Conservation (phyloP, 1,140 invertebrate species). For the Drosophila oshimai region DNA sequence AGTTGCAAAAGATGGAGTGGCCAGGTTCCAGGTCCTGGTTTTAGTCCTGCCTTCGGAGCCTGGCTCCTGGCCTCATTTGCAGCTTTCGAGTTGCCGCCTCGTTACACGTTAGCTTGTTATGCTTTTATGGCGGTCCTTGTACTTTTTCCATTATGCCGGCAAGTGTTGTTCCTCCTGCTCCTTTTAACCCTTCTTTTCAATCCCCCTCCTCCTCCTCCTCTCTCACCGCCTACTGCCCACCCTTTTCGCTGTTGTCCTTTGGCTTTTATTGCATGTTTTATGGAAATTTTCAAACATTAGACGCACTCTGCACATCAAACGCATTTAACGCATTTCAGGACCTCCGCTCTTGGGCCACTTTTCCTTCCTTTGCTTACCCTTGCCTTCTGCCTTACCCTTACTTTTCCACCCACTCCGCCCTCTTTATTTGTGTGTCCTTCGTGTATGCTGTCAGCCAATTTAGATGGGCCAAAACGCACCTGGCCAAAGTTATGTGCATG, state of each 20-base stretch:
- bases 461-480: constrained; percentile 49
- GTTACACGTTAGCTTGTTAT: constrained; percentile 74
- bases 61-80: constrained; percentile 57
- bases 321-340: constrained; percentile 64
- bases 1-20: neutral
- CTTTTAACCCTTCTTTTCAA: neutral
- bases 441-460: constrained; percentile 42
- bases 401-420: neutral
- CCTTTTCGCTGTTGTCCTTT: constrained; percentile 34
- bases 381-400: neutral
- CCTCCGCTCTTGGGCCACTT: neutral
- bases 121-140: constrained; percentile 66
- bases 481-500: constrained; percentile 35
- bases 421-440: constrained; percentile 31
- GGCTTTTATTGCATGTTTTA: constrained; percentile 79
- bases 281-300: constrained; percentile 77
- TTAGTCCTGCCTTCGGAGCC: constrained; percentile 5
- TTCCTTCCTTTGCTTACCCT: neutral
- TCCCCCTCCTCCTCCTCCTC: neutral
- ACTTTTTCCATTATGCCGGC: constrained; percentile 64
- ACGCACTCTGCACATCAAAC: constrained; percentile 73
- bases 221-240: constrained; percentile 6
- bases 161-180: constrained; percentile 16
- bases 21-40: constrained; percentile 11
- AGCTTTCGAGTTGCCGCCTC: constrained; percentile 53